Percentiles rank a stretch among this genome's conserved stretches.
Evolutionary conservation across 2,888 invertebrate species (phyloP).

Genomic region (Agrenia bidenticulata): DNA sequence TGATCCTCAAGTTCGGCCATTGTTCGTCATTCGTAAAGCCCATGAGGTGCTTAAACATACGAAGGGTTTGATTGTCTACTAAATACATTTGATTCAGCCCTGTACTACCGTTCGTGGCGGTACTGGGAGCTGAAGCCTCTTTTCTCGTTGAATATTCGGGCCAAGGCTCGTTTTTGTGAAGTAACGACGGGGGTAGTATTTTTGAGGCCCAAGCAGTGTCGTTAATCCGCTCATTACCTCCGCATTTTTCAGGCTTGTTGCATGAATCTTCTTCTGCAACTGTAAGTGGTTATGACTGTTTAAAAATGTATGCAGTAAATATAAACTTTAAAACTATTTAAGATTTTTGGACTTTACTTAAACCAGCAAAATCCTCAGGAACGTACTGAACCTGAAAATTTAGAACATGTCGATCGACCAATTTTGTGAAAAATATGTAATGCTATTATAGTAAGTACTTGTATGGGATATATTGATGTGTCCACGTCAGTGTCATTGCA

Average conservation of each 20-base stretch:
- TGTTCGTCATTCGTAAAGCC: neutral
- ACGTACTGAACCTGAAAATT: neutral
- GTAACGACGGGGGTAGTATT: neutral
- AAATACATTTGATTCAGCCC: no score
- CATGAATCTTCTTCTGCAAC: neutral
- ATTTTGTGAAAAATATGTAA: neutral
- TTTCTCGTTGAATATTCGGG: neutral
- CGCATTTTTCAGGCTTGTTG: constrained; percentile 1
- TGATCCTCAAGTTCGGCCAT: no score
- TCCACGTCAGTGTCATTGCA: neutral
- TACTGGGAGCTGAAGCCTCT: neutral
- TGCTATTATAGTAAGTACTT: neutral
- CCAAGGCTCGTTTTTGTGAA: neutral
- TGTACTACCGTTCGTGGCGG: neutral
- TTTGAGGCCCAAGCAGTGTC: neutral
- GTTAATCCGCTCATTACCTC: neutral
- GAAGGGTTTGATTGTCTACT: constrained; percentile 8
- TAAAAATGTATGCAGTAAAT: no score
- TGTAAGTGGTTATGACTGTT: no score
- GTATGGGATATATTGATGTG: neutral
- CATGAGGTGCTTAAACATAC: constrained; percentile 10
- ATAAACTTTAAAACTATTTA: no score
- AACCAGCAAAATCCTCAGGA: neutral
- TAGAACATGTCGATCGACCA: neutral
- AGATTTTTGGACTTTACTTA: no score